Percentiles rank a stretch among this genome's conserved stretches.
These are phyloP conservation scores for Anarrhichthys ocellatus DNA, from an alignment of 2,113 vertebrate species.

Conservation along the genomic window DNA sequence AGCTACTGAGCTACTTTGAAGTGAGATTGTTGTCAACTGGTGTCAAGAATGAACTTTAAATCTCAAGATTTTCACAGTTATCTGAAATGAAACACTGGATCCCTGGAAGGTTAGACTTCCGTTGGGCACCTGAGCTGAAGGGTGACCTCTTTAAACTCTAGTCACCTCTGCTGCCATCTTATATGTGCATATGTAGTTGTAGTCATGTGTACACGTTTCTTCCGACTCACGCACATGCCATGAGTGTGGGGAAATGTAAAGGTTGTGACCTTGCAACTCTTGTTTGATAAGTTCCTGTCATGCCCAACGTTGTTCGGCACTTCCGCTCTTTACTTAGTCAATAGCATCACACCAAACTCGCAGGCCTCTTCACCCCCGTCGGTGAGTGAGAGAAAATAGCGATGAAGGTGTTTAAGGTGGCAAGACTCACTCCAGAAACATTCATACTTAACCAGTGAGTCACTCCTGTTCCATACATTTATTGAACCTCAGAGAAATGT, in stretches of 20 bases:
- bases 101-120: too few species aligned
- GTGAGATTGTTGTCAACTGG: not conserved
- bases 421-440: conserved; percentile 14
- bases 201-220: too few species aligned
- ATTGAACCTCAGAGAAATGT: too few species aligned
- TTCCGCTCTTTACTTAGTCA: conserved; percentile 23
- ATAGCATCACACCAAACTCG: not conserved
- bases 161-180: too few species aligned
- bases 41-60: not conserved
- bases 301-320: conserved; percentile 15
- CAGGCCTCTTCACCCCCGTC: not conserved
- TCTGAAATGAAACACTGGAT: too few species aligned
- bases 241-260: too few species aligned
- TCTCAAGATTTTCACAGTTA: not conserved
- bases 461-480: too few species aligned
- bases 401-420: not conserved
- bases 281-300: conserved; percentile 21
- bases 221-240: too few species aligned
- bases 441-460: conserved; percentile 1
- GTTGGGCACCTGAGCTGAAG: too few species aligned
- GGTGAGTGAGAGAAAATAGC: not conserved
- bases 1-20: not conserved
- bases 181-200: too few species aligned
- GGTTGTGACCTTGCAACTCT: too few species aligned
- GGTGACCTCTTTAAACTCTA: too few species aligned